Conservation (phyloP, 2,888 invertebrate species). For the Drosophila melanosoma region DNA sequence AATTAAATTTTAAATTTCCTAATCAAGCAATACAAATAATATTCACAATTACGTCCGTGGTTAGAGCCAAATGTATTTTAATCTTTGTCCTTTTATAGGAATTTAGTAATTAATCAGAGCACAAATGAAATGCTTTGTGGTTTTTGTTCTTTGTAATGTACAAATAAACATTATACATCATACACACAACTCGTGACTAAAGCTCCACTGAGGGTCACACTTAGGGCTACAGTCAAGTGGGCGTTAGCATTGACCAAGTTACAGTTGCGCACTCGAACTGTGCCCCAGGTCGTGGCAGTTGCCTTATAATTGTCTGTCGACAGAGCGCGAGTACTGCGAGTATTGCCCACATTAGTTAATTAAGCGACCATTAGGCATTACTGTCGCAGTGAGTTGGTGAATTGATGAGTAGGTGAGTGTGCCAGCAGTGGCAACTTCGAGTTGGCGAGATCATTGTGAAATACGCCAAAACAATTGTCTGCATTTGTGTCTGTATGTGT, state of each 20-base stretch:
- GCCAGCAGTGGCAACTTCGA: conserved; percentile 52
- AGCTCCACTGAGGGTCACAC: conserved; percentile 3
- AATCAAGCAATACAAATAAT: background rate
- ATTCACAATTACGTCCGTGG: background rate
- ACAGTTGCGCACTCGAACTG: conserved; percentile 71
- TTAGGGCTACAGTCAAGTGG: conserved; percentile 28
- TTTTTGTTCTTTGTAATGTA: conserved; percentile 7
- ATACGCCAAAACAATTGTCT: conserved; percentile 48
- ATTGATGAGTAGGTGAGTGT: conserved; percentile 50
- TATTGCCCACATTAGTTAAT: conserved; percentile 75
- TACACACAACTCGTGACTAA: conserved; percentile 5
- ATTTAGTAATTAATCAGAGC: conserved; percentile 13
- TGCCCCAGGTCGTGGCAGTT: conserved; percentile 44
- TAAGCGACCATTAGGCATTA: conserved; percentile 70
- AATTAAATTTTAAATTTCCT: background rate
- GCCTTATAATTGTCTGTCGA: conserved; percentile 67
- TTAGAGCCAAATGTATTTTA: background rate
- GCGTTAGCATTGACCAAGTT: conserved; percentile 42
- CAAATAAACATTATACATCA: conserved; percentile 18
- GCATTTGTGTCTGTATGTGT: conserved; percentile 21
- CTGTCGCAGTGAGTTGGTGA: conserved; percentile 35
- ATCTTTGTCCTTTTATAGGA: background rate
- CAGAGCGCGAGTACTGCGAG: conserved; percentile 17
- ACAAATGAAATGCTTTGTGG: conserved; percentile 15
- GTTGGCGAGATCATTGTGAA: conserved; percentile 65